Conservation (phyloP, 1,140 invertebrate genomes). For the Drosophila kepulauana region DNA sequence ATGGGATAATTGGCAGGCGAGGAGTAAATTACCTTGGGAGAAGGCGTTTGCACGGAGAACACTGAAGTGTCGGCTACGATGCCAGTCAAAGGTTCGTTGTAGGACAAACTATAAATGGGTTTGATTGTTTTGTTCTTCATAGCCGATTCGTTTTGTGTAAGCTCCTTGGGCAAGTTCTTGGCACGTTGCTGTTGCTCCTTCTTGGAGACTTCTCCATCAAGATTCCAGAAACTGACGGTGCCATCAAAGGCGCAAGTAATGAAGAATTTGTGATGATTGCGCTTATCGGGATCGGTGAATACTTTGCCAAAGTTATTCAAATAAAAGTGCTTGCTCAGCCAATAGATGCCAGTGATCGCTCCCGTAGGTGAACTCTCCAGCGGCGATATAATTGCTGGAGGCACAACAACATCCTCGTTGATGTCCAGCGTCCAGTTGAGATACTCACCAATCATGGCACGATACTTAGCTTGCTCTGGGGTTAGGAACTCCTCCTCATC, state of each 20-base stretch:
- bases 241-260: constrained; percentile 89
- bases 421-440: constrained; percentile 89
- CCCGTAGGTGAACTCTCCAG: constrained; percentile 87
- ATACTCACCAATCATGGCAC: constrained; percentile 87
- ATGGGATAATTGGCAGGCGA: constrained; percentile 61
- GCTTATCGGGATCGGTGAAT: constrained; percentile 72
- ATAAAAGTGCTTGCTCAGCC: constrained; percentile 88
- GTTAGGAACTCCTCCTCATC: constrained; percentile 88
- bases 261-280: constrained; percentile 87
- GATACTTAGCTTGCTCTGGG: constrained; percentile 87
- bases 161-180: constrained; percentile 85
- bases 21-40: constrained; percentile 21
- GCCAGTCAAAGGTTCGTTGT: constrained; percentile 84
- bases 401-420: constrained; percentile 86
- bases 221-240: constrained; percentile 89
- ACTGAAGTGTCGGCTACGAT: constrained; percentile 71
- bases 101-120: constrained; percentile 87
- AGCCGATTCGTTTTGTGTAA: constrained; percentile 87
- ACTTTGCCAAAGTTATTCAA: constrained; percentile 88
- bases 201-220: constrained; percentile 83
- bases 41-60: constrained; percentile 44
- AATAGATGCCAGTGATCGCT: constrained; percentile 88
- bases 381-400: constrained; percentile 87
- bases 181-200: constrained; percentile 28
- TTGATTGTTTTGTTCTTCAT: constrained; percentile 87